A percentile compares a stretch with the other conserved stretches of the same genome.
These are phyloP conservation scores for Leistus spinibarbis DNA, from an alignment of 2,888 invertebrate species.

Conservation along the genomic window DNA sequence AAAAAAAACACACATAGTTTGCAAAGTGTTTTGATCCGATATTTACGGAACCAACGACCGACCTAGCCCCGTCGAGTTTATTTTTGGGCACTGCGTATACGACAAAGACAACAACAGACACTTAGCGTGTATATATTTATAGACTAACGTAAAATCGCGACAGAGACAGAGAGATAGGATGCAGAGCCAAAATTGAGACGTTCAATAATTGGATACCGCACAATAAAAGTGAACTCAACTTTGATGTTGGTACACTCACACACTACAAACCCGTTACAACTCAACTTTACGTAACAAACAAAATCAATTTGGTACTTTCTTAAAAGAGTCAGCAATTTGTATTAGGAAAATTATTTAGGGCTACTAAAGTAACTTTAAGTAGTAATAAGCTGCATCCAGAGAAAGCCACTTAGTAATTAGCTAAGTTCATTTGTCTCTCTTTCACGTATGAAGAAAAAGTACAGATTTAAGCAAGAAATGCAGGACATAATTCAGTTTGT, in stretches of 20 bases:
- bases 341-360: no score
- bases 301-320: no score
- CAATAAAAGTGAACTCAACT: neutral
- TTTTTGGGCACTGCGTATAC: neutral
- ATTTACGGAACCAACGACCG: neutral
- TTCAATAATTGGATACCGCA: neutral
- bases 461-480: no score
- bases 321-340: no score
- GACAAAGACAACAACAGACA: neutral
- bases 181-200: neutral
- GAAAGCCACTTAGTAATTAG: no score
- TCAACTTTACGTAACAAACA: no score
- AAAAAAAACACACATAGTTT: neutral
- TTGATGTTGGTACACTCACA: neutral
- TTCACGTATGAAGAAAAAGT: no score
- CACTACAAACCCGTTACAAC: no score
- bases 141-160: neutral
- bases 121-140: neutral
- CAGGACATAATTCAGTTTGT: no score
- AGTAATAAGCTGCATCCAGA: no score
- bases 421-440: no score
- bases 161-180: neutral
- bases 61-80: neutral
- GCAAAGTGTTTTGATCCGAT: neutral
- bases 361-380: no score